phyloP scores from a whole-genome alignment of 2,888 invertebrate species.

The Agonum fuliginosum region DNA sequence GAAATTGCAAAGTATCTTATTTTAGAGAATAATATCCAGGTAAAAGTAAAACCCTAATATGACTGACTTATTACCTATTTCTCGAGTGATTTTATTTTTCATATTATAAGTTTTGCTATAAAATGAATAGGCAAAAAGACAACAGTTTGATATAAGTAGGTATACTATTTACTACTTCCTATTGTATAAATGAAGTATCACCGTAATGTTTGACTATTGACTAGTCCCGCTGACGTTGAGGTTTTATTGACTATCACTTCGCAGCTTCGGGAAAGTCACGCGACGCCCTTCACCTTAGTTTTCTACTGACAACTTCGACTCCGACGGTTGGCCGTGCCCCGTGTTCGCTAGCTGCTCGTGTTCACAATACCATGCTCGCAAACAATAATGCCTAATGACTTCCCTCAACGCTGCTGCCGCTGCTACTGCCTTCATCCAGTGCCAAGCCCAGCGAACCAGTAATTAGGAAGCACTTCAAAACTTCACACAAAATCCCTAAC shows the following conservation, averaged over 20 bases:
- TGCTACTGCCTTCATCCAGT: neutral
- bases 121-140: no score
- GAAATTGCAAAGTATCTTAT: no score
- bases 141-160: no score
- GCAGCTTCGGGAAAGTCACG: slow-evolving; percentile 27
- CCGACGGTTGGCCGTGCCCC: neutral
- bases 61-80: no score
- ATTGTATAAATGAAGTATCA: no score
- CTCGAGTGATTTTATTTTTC: no score
- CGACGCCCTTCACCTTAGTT: slow-evolving; percentile 8
- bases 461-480: slow-evolving; percentile 58
- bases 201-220: no score
- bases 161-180: no score
- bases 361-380: slow-evolving; percentile 51
- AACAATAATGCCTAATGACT: slow-evolving; percentile 59
- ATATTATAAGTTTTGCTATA: no score
- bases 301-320: neutral
- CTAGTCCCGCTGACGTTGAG: no score
- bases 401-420: neutral
- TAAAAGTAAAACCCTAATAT: no score
- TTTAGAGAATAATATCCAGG: no score
- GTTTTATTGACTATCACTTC: neutral
- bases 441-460: slow-evolving; percentile 38
- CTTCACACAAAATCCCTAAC: slow-evolving; percentile 53
- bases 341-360: neutral